A percentile compares a stretch with the other conserved stretches of the same genome.
Evolutionary conservation across 1,140 invertebrate genomes (phyloP).

Genomic region (Pseudomyrmex pallidus): DNA sequence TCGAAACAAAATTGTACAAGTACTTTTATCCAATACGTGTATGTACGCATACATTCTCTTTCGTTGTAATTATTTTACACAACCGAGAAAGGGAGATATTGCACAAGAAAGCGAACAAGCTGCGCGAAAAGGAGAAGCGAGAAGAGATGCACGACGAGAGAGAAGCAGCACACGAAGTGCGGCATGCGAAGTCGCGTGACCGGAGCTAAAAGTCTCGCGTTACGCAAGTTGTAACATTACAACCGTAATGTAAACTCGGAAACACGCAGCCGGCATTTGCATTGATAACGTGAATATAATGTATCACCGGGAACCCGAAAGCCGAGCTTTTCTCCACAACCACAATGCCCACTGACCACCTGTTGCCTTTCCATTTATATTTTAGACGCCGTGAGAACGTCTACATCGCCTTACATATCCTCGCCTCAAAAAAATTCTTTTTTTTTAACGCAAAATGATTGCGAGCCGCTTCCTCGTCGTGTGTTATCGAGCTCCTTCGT

Average conservation of each 20-base stretch:
- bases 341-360: constrained; percentile 83
- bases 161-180: neutral
- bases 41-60: too few species aligned
- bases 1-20: neutral
- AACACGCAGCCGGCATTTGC: constrained; percentile 80
- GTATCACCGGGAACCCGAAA: constrained; percentile 79
- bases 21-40: neutral
- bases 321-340: constrained; percentile 78
- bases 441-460: constrained; percentile 19
- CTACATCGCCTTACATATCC: constrained; percentile 73
- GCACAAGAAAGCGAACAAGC: neutral
- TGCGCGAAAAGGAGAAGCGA: neutral
- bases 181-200: constrained; percentile 72
- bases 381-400: constrained; percentile 78
- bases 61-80: neutral
- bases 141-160: constrained; percentile 8
- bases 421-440: constrained; percentile 51
- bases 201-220: constrained; percentile 51
- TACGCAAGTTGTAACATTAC: constrained; percentile 74
- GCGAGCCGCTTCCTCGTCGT: constrained; percentile 24
- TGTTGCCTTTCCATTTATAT: constrained; percentile 85
- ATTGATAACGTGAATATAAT: constrained; percentile 84
- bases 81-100: neutral
- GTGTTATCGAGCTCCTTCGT: neutral
- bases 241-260: constrained; percentile 80